Evolutionary conservation across 2,113 vertebrate species (phyloP), one percentile per base, ranked within the genome.

Genomic region (Chiloscyllium plagiosum): DNA sequence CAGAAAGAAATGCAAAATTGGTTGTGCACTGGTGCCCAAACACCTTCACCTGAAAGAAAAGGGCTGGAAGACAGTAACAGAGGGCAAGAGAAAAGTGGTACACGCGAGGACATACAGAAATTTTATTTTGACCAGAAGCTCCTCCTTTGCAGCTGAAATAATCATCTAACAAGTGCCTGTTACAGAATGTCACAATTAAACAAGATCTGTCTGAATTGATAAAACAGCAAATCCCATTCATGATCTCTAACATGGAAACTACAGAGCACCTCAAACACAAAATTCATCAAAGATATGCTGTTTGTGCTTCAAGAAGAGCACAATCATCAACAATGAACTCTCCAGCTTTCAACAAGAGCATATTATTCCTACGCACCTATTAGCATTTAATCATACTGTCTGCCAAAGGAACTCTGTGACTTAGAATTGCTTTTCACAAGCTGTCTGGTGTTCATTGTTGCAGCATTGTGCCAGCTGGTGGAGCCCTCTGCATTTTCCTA

Each of bases 11-110:
- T 29, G 22, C 4, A 17, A 61, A 76, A 61, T 26, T 65, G 6
- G 52, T 10, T 78, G 50, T 42, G n/a, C 2, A 52, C 69, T 42
- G n/a, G 37, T 69, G 68, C 1, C 8, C 24, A 52, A 68, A 17
- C 96, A 76, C 20, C 26, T 56, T 50, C 2, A 95, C n/a, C 95
- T 95, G 26, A 97, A 96, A 29, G 61, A 19, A 68, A 96, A 95
- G 4, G 47, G n/a, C 22, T 65, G 50, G 12, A 37, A 10, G 95
- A 78, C 66, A n/a, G n/a, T 19, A 20, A 4, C 1, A 22, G 72
- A 47, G 37, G 68, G n/a, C 20, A 89, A 61, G 0, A 56, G 65
- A 56, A 61, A 13, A 13, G 80, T 6, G 47, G 56, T 12, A 65
- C 37, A 95, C 19, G 69, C 15, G 0, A 33, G 6, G 26, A 86